phyloP scores from a whole-genome alignment of 2,113 vertebrate genomes.

The Mirounga angustirostris region DNA sequence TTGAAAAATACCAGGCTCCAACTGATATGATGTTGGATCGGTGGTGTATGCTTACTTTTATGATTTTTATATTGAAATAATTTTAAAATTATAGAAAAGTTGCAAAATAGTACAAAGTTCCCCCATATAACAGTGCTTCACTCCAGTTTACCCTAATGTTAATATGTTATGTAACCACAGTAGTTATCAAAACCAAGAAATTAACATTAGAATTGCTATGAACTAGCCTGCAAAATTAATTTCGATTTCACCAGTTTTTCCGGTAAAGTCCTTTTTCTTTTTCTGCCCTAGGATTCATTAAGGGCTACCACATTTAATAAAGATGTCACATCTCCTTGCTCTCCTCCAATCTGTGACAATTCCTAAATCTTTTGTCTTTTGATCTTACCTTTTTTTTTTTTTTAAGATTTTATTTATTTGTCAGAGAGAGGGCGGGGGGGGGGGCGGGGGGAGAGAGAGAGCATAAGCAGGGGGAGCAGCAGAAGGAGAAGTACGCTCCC shows the following conservation, averaged over 20 bases:
- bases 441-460: background rate
- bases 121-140: background rate
- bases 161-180: background rate
- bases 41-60: background rate
- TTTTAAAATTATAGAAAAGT: background rate
- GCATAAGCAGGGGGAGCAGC: background rate
- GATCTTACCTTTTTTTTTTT: background rate
- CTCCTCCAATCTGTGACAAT: background rate
- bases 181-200: background rate
- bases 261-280: background rate
- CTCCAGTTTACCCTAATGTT: background rate
- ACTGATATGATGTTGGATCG: background rate
- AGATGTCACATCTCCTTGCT: background rate
- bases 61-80: background rate
- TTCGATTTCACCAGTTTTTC: background rate
- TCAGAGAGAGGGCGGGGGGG: background rate
- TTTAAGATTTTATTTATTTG: background rate
- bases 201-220: background rate
- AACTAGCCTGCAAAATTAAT: background rate
- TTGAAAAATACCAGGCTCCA: background rate
- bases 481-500: background rate
- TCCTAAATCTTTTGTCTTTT: background rate
- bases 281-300: background rate
- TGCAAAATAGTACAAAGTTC: background rate
- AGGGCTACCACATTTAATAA: background rate